phyloP scores from a whole-genome alignment of 2,113 vertebrate species.

The Peucedramus taeniatus region DNA sequence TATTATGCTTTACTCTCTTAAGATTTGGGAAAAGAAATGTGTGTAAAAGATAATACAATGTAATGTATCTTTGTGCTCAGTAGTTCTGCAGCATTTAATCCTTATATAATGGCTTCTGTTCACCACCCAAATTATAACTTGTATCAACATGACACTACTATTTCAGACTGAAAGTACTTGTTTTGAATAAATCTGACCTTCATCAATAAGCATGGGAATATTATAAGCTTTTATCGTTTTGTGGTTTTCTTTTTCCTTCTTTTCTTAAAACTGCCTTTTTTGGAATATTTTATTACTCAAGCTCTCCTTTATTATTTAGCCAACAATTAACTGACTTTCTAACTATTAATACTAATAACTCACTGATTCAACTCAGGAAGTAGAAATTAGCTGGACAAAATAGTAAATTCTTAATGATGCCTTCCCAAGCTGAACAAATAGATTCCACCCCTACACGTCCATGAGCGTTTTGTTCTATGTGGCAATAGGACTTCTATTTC shows the following conservation, averaged over 20 bases:
- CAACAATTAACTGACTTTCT: background rate
- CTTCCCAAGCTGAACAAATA: background rate
- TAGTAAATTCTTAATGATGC: background rate
- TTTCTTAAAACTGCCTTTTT: background rate
- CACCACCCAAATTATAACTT: background rate
- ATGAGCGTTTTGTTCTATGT: rapidly evolving
- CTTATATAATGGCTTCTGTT: background rate
- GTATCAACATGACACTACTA: background rate
- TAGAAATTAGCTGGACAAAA: background rate
- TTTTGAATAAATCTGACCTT: background rate
- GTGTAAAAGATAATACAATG: background rate
- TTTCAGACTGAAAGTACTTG: background rate
- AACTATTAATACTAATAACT: background rate
- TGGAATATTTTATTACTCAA: background rate
- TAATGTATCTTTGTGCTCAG: background rate
- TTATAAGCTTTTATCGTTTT: background rate
- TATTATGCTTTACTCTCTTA: background rate
- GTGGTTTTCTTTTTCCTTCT: background rate
- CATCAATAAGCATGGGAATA: background rate
- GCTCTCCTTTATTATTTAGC: background rate
- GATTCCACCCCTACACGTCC: background rate
- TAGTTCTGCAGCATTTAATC: background rate
- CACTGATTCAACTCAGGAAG: background rate
- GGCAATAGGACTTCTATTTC: rapidly evolving
- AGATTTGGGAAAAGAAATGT: background rate